Evolutionary conservation across 2,888 invertebrate genomes (phyloP).

Genomic region (Thelaira solivaga): DNA sequence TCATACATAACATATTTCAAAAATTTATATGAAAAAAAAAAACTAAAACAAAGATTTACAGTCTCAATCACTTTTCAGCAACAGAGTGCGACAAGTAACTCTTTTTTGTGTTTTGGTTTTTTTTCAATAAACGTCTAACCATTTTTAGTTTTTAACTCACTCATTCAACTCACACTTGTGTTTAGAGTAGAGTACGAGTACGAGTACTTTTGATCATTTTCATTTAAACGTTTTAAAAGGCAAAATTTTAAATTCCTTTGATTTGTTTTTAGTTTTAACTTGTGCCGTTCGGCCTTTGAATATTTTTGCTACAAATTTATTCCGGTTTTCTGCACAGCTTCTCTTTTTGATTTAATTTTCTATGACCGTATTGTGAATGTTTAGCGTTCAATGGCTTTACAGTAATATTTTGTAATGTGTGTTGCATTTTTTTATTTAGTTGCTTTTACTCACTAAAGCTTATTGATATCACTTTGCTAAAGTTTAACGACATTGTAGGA

Average conservation of each 20-base stretch:
- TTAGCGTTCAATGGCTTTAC: slow-evolving; percentile 56
- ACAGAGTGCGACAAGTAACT: neutral
- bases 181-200: too few relatives aligned
- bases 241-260: slow-evolving; percentile 55
- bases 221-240: slow-evolving; percentile 39
- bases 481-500: slow-evolving; percentile 70
- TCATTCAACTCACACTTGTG: neutral
- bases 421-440: neutral
- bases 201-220: slow-evolving; percentile 7
- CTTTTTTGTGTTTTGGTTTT: neutral
- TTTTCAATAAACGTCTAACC: neutral
- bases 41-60: neutral
- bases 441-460: slow-evolving; percentile 2
- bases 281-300: slow-evolving; percentile 25
- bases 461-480: slow-evolving; percentile 62
- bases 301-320: slow-evolving; percentile 22
- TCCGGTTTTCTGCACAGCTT: slow-evolving; percentile 49
- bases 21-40: too few relatives aligned
- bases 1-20: too few relatives aligned
- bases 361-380: slow-evolving; percentile 2
- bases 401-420: slow-evolving; percentile 53
- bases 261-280: slow-evolving; percentile 25
- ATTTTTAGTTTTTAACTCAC: slow-evolving; percentile 4
- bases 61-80: neutral
- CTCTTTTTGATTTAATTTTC: slow-evolving; percentile 4